These are phyloP conservation scores for Brachyopa scutellaris DNA, from an alignment of 2,888 invertebrate genomes.

Conservation along the genomic window DNA sequence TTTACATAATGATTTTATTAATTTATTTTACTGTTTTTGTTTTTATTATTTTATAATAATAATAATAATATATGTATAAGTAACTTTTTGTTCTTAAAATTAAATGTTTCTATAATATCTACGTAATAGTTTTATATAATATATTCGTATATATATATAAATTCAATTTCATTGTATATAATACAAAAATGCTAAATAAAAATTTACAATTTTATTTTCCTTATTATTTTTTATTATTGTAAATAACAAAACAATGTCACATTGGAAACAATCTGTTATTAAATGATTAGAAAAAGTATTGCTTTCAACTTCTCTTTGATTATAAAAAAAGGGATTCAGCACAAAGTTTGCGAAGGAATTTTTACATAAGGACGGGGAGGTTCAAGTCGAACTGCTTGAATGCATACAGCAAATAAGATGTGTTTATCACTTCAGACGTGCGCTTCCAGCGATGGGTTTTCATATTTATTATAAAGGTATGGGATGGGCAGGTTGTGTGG, in stretches of 20 bases:
- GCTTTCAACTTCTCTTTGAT: no score
- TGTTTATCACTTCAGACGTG: no score
- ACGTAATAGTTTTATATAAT: slow-evolving; percentile 26
- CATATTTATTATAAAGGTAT: no score
- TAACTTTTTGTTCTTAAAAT: slow-evolving; percentile 36
- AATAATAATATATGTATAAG: slow-evolving; percentile 46
- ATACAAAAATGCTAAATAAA: slow-evolving; percentile 40
- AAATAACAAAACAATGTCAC: background rate
- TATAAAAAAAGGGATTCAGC: no score
- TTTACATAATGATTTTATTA: slow-evolving; percentile 32
- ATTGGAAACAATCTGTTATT: background rate
- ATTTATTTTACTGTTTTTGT: slow-evolving; percentile 8
- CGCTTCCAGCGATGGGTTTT: no score
- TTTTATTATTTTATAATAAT: slow-evolving; percentile 28
- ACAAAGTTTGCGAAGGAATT: no score
- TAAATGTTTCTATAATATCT: slow-evolving; percentile 37
- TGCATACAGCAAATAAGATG: no score
- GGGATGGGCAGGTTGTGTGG: no score
- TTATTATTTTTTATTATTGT: slow-evolving; percentile 3
- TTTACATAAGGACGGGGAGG: no score
- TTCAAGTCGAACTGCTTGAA: no score
- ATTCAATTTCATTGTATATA: slow-evolving; percentile 51
- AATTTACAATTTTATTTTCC: slow-evolving; percentile 24
- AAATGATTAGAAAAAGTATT: no score
- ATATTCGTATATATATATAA: slow-evolving; percentile 27